Evolutionary conservation across 1,140 invertebrate species (phyloP), one percentile per base, ranked within the genome.

Genomic region (Trichoplusia ni): DNA sequence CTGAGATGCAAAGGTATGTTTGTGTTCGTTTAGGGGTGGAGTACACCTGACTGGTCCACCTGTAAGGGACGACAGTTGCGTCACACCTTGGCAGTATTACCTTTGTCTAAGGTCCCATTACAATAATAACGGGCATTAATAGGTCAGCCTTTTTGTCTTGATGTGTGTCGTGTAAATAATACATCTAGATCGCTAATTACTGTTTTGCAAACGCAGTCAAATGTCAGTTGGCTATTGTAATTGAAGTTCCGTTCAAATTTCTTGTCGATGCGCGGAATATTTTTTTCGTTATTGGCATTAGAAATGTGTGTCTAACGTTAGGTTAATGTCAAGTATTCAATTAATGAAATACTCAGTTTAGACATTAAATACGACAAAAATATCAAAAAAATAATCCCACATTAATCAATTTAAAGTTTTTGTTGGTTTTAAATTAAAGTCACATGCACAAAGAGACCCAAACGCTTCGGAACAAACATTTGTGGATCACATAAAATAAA

Each of bases 21-120:
- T 51, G 18, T 18, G 18, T 44, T 49, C 23, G 18, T 23, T 53
- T 31, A 14, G 53, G 49, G 40, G 27, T 65, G 65, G 73, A 74
- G 78, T 75, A 71, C 82, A 85, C 79, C 82, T 85, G 82, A 83
- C 75, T 19, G 25, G 46, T 37, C 74, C 81, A 84, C 81, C 83
- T 86, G 83, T 86, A 81, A 64, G 21, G 21, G 37, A 53, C 47
- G 81, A 74, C 79, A 82, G 79, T 83, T 83, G 75, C 78, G 72
- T 84, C 73, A 81, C 77, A 79, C 72, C 73, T 81, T 77, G 67
- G 62, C 51, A 49, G 54, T 67, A 69, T 74, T 71, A 68, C 64
- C 56, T 71, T 73, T 61, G 64, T 63, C 33, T 60, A 47, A 64
- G 63, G 53, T 60, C 31, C 56, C 42, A 75, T 77, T 77, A 75